Conservation (phyloP, 2,113 vertebrate species). For the Uropsilus gracilis region DNA sequence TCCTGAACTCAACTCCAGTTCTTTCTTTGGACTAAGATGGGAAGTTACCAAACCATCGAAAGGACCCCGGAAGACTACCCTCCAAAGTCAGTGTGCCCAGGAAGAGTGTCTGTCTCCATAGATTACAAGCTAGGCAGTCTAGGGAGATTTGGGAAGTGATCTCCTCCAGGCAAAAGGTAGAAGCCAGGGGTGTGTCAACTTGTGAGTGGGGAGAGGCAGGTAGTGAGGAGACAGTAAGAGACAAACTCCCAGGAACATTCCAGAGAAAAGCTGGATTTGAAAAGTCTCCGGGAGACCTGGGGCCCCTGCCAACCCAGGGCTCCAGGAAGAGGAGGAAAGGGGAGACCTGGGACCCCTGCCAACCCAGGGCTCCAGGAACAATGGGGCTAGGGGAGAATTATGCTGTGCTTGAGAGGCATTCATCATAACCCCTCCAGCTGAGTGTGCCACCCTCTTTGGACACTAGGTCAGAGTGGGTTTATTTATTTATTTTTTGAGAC, state of each 20-base stretch:
- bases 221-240: not conserved
- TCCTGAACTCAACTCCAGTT: not conserved
- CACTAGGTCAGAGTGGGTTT: not conserved
- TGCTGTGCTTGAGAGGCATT: not conserved
- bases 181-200: not conserved
- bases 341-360: not conserved
- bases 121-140: not conserved
- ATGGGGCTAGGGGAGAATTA: not conserved
- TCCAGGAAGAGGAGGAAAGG: not conserved
- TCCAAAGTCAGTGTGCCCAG: fast-evolving
- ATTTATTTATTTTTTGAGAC: too few relatives aligned
- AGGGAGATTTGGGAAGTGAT: not conserved
- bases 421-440: not conserved
- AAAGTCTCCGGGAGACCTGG: not conserved
- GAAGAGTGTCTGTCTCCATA: not conserved
- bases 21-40: not conserved
- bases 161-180: not conserved
- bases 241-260: not conserved
- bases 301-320: not conserved
- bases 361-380: not conserved
- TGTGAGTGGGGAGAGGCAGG: fast-evolving
- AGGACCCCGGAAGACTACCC: fast-evolving
- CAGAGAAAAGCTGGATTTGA: not conserved
- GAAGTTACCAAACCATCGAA: not conserved
- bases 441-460: not conserved